phyloP scores from a whole-genome alignment of 2,113 vertebrate species.

The Xenopus tropicalis region UCB_Xtro_10.0 CM004443.2:49065501-49066000 shows the following conservation, averaged over 20 bases:
- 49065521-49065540: constrained; percentile 18
- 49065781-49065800: too few species aligned
- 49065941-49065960: too few species aligned
- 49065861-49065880: too few species aligned
- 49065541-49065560: constrained; percentile 9
- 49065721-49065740: constrained; percentile 5
- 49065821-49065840: too few species aligned
- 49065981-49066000: too few species aligned
- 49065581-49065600: constrained; percentile 22
- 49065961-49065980: too few species aligned
- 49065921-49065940: too few species aligned
- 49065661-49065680: constrained; percentile 12
- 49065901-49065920: too few species aligned
- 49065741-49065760: constrained; percentile 2
- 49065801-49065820: too few species aligned
- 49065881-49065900: too few species aligned
- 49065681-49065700: constrained; percentile 14
- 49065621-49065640: constrained; percentile 15
- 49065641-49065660: neutral
- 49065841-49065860: too few species aligned
- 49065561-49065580: constrained; percentile 19
- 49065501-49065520: constrained; percentile 26
- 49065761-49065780: too few species aligned
- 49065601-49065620: constrained; percentile 1
- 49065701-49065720: constrained; percentile 10